phyloP scores from a whole-genome alignment of 2,888 invertebrate species.

The Chrysina gloriosa region DNA sequence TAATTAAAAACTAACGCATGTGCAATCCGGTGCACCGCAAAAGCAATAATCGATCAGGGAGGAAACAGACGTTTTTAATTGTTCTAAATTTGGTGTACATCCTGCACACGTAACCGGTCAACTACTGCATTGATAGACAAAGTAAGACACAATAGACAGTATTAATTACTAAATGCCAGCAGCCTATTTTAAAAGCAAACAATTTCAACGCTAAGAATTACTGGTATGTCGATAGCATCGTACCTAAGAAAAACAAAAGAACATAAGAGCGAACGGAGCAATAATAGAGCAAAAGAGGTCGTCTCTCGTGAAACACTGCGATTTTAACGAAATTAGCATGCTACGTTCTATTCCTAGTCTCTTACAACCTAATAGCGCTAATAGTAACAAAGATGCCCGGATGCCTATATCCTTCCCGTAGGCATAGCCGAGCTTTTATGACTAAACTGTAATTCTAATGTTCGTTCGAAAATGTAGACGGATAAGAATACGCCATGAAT shows the following conservation, averaged over 20 bases:
- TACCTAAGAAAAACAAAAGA: background rate
- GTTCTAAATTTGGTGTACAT: slow-evolving; percentile 62
- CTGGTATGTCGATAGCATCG: slow-evolving; percentile 13
- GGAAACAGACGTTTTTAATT: slow-evolving; percentile 68
- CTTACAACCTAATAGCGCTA: background rate
- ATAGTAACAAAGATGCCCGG: background rate
- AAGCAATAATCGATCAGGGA: slow-evolving; percentile 11
- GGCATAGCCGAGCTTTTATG: slow-evolving; percentile 16
- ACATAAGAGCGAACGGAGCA: slow-evolving; percentile 16
- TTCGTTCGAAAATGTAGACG: background rate
- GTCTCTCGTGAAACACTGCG: slow-evolving; percentile 5
- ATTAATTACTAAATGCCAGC: slow-evolving; percentile 28
- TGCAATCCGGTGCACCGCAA: slow-evolving; percentile 19
- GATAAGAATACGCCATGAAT: slow-evolving; percentile 1
- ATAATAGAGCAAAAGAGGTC: slow-evolving; percentile 10
- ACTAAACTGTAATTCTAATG: slow-evolving; percentile 3
- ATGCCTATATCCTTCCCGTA: background rate
- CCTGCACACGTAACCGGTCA: slow-evolving; percentile 38
- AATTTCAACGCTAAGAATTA: slow-evolving; percentile 29
- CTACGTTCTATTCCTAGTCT: slow-evolving; percentile 10
- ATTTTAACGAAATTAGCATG: slow-evolving; percentile 10
- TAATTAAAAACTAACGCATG: slow-evolving; percentile 4
- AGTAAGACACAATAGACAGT: slow-evolving; percentile 36
- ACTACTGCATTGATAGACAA: slow-evolving; percentile 10
- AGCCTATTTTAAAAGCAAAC: slow-evolving; percentile 31